Base-by-base conservation (phyloP, 1,140 invertebrate genomes). In the Lucilia sericata region DNA sequence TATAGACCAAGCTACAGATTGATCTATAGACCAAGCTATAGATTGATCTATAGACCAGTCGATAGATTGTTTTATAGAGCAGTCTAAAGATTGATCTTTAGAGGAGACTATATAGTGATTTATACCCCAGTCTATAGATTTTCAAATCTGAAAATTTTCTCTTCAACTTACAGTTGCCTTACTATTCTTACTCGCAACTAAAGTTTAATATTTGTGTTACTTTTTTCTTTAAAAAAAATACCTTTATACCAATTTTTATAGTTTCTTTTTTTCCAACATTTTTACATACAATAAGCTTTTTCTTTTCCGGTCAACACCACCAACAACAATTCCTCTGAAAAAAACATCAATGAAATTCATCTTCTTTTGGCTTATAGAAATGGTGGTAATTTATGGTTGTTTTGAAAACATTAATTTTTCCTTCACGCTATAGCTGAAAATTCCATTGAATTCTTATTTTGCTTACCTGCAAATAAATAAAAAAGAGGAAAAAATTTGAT, bases 361-460 rank as follows among this genome's bases (percentile, higher is more conserved):
- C 55, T 60, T 60, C 51, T 60, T n/a, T 60, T 60, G 25, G 55
- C 14, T 60, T 14, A 60, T 60, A 14, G 55, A 60, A 70, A 21
- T 8, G 65, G 65, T 70, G 65, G 65, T 70, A 21, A 70, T 70
- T 70, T 21, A 21, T 70, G n/a, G 65, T 60, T 60, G 55, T 60
- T 60, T 60, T 60, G 55, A 60, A 60, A 60, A 60, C 55, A 60
- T 60, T 17, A 60, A 60, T 60, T 17, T 60, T n/a, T 60, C 14
- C 10, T 60, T 60, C 55, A 17, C 55, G 25, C 25, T 30, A 19
- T 65, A 25, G 9, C 1, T 70, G 65, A 70, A 70, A 70, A 70
- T 70, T 70, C 65, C 65, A 70, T 25, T 10, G 21, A 70, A 70
- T 21, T 25, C 21, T 19, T 60, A 60, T 60, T 14, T 7, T 60